These are phyloP conservation scores for Poecilia wingei DNA, from an alignment of 2,797 vertebrate genomes.

Conservation along the genomic window DNA sequence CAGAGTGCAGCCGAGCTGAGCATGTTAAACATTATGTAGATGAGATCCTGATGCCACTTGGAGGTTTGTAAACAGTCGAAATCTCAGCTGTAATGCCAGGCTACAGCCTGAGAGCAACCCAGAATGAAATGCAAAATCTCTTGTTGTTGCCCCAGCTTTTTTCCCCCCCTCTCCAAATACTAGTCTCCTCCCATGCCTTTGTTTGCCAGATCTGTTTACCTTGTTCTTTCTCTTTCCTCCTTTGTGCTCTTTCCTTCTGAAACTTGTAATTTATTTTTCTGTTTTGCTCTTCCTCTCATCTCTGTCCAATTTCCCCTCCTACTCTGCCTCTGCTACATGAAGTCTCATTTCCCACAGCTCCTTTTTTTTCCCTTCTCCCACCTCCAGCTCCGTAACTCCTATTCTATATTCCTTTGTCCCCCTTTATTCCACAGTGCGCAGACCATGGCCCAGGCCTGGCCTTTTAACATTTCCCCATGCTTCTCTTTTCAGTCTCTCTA, in stretches of 20 bases:
- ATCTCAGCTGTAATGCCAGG: slow-evolving; percentile 58
- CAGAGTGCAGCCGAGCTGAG: slow-evolving; percentile 56
- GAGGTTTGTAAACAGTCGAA: slow-evolving; percentile 70
- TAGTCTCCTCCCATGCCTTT: slow-evolving; percentile 34
- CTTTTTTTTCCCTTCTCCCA: slow-evolving; percentile 42
- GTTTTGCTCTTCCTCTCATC: slow-evolving; percentile 44
- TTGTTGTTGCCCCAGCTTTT: slow-evolving; percentile 25
- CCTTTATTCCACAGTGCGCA: slow-evolving; percentile 22
- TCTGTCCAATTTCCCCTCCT: slow-evolving; percentile 43
- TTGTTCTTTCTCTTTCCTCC: slow-evolving; percentile 17
- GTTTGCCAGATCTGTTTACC: slow-evolving; percentile 47
- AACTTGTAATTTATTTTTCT: slow-evolving; percentile 34
- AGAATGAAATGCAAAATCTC: slow-evolving; percentile 58
- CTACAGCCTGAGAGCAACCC: slow-evolving; percentile 53
- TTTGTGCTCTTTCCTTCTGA: slow-evolving; percentile 4
- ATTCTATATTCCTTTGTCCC: slow-evolving; percentile 41
- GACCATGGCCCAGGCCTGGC: slow-evolving; percentile 58
- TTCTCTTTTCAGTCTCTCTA: slow-evolving; percentile 36
- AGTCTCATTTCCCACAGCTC: slow-evolving; percentile 61
- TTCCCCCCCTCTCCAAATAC: slow-evolving; percentile 29
- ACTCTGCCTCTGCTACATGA: slow-evolving; percentile 33
- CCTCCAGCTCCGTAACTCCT: slow-evolving; percentile 36
- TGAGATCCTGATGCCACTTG: slow-evolving; percentile 53
- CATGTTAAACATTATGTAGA: slow-evolving; percentile 75
- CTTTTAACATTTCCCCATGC: slow-evolving; percentile 61